A percentile compares a stretch with the other conserved stretches of the same genome.
These are phyloP conservation scores for Oryzias curvinotus DNA, from an alignment of 2,113 vertebrate species.

Conservation along the genomic window DNA sequence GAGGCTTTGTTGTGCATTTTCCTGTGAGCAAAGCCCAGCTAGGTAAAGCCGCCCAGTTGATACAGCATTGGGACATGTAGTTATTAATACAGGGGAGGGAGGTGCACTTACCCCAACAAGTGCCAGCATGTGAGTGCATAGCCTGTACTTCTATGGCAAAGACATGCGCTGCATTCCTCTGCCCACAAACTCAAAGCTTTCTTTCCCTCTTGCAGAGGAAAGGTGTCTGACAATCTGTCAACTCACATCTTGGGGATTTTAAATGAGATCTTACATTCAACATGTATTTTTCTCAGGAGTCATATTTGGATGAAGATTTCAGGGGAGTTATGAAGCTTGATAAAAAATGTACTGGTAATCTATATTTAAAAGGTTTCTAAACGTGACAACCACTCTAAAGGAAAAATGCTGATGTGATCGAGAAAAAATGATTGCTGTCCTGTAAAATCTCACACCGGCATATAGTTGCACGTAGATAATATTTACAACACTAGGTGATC, in stretches of 20 bases:
- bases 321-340: too few relatives aligned
- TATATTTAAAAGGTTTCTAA: too few relatives aligned
- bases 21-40: conserved; percentile 61
- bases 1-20: conserved; percentile 66
- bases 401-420: too few relatives aligned
- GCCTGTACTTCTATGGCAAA: conserved; percentile 80
- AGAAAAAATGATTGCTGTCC: too few relatives aligned
- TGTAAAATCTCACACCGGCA: too few relatives aligned
- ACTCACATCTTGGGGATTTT: conserved; percentile 32
- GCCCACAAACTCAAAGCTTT: conserved; percentile 65
- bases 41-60: conserved; percentile 62
- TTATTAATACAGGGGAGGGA: conserved; percentile 78
- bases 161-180: conserved; percentile 79
- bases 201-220: conserved; percentile 36
- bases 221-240: conserved; percentile 30
- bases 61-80: conserved; percentile 69
- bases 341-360: too few relatives aligned
- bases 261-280: not conserved
- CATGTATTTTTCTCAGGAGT: too few relatives aligned
- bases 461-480: too few relatives aligned
- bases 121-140: conserved; percentile 77
- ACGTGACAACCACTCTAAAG: too few relatives aligned
- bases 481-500: too few relatives aligned
- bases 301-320: too few relatives aligned
- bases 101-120: conserved; percentile 73